phyloP scores from a whole-genome alignment of 1,140 invertebrate species.

The Drosophila kohkoa region DNA sequence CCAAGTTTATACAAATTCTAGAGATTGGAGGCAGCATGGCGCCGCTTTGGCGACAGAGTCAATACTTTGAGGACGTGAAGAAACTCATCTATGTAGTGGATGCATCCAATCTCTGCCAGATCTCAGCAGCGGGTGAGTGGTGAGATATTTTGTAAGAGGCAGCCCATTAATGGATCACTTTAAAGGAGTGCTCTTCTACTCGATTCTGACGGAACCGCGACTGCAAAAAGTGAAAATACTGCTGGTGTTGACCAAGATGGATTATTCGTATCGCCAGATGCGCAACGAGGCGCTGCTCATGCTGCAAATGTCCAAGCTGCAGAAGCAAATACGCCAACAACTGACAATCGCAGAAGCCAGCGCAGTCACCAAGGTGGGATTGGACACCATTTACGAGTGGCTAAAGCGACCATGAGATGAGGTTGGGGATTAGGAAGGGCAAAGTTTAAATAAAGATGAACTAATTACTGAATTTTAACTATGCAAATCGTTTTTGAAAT shows the following conservation, averaged over 20 bases:
- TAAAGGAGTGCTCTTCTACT: slow-evolving; percentile 88
- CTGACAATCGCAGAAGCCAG: slow-evolving; percentile 90
- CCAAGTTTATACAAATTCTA: slow-evolving; percentile 85
- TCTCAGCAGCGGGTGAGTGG: slow-evolving; percentile 89
- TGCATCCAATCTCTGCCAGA: slow-evolving; percentile 92
- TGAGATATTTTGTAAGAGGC: not conserved
- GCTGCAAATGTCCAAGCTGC: slow-evolving; percentile 89
- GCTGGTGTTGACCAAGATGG: slow-evolving; percentile 92
- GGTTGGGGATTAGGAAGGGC: not conserved
- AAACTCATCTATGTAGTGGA: slow-evolving; percentile 92
- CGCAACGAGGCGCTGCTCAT: slow-evolving; percentile 92
- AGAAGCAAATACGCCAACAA: slow-evolving; percentile 88
- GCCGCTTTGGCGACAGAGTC: slow-evolving; percentile 89
- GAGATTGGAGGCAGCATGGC: slow-evolving; percentile 93
- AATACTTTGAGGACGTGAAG: slow-evolving; percentile 88
- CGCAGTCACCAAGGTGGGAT: slow-evolving; percentile 89
- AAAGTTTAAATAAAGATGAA: no score
- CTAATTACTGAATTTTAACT: no score
- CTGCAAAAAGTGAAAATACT: slow-evolving; percentile 89
- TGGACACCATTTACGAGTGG: slow-evolving; percentile 89
- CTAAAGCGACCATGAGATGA: slow-evolving; percentile 77
- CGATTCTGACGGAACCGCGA: slow-evolving; percentile 89
- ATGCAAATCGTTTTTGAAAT: no score
- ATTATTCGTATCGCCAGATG: slow-evolving; percentile 92
- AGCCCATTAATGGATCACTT: not conserved